phyloP scores from a whole-genome alignment of 2,797 vertebrate species.

The Alectoris magna region DNA sequence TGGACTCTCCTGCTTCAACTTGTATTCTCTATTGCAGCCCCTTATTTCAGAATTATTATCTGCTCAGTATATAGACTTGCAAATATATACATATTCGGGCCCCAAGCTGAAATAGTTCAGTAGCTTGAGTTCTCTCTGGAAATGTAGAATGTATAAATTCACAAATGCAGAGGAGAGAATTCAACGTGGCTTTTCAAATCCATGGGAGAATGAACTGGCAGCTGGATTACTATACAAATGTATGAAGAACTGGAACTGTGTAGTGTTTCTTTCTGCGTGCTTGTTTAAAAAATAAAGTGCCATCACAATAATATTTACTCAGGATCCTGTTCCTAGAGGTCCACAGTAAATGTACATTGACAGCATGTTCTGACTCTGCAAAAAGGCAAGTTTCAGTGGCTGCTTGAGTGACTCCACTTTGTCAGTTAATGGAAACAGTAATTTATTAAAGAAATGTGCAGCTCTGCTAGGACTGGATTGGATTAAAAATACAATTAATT shows the following conservation, averaged over 20 bases:
- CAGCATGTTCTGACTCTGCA: neutral
- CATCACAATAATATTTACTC: neutral
- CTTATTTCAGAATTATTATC: slow-evolving; percentile 43
- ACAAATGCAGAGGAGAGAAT: neutral
- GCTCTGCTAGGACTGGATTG: slow-evolving; percentile 47
- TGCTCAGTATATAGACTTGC: neutral
- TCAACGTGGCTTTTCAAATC: neutral
- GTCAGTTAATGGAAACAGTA: neutral
- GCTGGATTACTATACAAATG: neutral
- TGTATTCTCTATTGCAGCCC: neutral
- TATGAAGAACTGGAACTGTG: neutral
- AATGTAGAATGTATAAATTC: neutral
- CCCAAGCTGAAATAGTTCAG: neutral
- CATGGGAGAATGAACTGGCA: neutral
- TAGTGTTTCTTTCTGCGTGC: neutral
- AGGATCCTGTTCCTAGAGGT: neutral
- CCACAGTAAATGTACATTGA: neutral
- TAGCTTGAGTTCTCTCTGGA: neutral
- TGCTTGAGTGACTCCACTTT: neutral
- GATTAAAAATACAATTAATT: slow-evolving; percentile 72
- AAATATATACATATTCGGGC: slow-evolving; percentile 6
- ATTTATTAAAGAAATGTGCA: slow-evolving; percentile 7
- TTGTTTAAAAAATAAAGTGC: neutral
- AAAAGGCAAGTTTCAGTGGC: neutral
- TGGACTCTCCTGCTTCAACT: neutral